Conservation (phyloP, 1,140 invertebrate species). For the Globodera ellingtonae region DNA sequence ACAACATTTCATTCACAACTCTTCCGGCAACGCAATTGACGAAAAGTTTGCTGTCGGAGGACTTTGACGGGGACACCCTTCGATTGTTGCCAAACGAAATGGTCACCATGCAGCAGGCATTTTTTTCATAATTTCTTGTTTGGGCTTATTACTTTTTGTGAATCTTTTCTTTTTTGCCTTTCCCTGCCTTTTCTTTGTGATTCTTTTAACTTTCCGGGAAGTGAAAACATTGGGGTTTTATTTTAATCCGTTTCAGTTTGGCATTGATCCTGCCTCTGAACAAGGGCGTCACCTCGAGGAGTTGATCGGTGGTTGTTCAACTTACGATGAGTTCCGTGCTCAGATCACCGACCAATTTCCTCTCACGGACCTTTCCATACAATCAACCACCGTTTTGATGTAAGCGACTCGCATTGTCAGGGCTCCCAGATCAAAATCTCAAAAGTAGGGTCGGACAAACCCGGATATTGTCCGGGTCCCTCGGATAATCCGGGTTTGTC, state of each 20-base stretch:
- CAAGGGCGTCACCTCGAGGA: slow-evolving; percentile 19
- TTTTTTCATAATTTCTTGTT: too few species aligned
- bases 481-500: too few species aligned
- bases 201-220: neutral
- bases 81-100: slow-evolving; percentile 12
- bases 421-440: too few species aligned
- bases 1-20: neutral
- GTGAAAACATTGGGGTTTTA: too few species aligned
- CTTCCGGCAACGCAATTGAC: neutral
- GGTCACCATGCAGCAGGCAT: slow-evolving; percentile 19
- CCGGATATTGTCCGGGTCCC: too few species aligned
- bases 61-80: slow-evolving; percentile 15
- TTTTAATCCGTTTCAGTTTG: slow-evolving; percentile 18
- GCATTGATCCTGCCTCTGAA: slow-evolving; percentile 21
- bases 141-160: slow-evolving; percentile 1
- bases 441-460: too few species aligned
- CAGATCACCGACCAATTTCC: slow-evolving; percentile 11
- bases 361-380: slow-evolving; percentile 13
- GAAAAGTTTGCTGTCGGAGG: slow-evolving; percentile 14
- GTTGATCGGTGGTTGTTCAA: slow-evolving; percentile 7
- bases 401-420: neutral
- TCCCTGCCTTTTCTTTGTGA: neutral
- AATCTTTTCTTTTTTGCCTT: neutral
- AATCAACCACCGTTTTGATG: slow-evolving; percentile 26
- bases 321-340: slow-evolving; percentile 19